Evolutionary conservation across 1,140 invertebrate species (phyloP).

Genomic region (Hermatobates lingyangjiaoensis): DNA sequence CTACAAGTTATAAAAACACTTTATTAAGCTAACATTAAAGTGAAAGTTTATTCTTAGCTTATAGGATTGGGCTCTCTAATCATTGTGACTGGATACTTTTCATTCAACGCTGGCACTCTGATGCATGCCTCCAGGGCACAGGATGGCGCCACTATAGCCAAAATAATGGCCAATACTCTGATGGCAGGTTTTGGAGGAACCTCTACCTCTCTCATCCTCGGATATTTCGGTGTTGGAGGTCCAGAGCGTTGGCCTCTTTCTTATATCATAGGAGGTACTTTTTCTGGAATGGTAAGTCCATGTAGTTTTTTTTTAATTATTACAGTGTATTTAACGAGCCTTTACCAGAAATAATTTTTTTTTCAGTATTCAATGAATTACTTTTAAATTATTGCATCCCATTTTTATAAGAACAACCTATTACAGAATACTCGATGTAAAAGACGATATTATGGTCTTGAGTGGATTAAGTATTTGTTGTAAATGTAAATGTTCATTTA

Average conservation of each 20-base stretch:
- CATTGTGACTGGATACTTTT: constrained; percentile 35
- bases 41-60: too few relatives aligned
- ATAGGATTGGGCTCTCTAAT: constrained; percentile 35
- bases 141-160: constrained; percentile 25
- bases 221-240: constrained; percentile 16
- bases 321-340: too few relatives aligned
- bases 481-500: too few relatives aligned
- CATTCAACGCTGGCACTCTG: constrained; percentile 37
- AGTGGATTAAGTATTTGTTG: too few relatives aligned
- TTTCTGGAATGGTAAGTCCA: constrained; percentile 33
- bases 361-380: too few relatives aligned
- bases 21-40: too few relatives aligned
- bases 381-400: too few relatives aligned
- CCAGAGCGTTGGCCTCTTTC: constrained; percentile 28
- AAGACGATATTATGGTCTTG: too few relatives aligned
- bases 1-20: constrained; percentile 1
- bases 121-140: constrained; percentile 26
- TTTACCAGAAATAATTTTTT: too few relatives aligned
- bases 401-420: too few relatives aligned
- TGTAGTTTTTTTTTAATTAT: too few relatives aligned
- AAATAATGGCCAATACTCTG: constrained; percentile 32
- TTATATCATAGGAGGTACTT: constrained; percentile 31
- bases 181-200: constrained; percentile 29
- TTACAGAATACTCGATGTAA: too few relatives aligned
- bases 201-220: constrained; percentile 22